Percentiles rank a stretch among this genome's conserved stretches.
Conservation (phyloP, 2,888 invertebrate species). For the Sphaerophoria taeniata region DNA sequence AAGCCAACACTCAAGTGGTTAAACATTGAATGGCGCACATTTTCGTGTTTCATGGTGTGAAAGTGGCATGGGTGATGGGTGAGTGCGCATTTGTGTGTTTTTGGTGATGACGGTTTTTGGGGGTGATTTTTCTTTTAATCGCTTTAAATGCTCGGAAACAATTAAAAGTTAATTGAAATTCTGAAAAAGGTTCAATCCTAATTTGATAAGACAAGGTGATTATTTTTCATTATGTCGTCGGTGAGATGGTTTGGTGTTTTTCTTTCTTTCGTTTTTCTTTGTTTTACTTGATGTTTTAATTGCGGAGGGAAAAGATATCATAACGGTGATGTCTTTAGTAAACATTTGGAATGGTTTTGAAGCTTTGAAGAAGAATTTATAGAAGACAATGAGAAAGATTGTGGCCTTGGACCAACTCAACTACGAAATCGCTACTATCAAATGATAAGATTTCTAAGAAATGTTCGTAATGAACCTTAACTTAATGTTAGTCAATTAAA, state of each 20-base stretch:
- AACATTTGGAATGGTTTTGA: too few relatives aligned
- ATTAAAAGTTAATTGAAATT: constrained; percentile 63
- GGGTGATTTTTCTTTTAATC: constrained; percentile 8
- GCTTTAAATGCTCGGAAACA: constrained; percentile 22
- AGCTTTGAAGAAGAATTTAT: too few relatives aligned
- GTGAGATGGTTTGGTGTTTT: not conserved
- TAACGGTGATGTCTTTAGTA: too few relatives aligned
- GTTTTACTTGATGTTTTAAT: not conserved
- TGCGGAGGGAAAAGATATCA: not conserved
- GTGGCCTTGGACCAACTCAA: too few relatives aligned
- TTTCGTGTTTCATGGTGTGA: not conserved
- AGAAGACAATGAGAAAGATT: too few relatives aligned
- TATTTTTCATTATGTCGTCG: constrained; percentile 51
- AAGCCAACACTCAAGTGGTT: too few relatives aligned
- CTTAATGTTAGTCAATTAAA: too few relatives aligned
- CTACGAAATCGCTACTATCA: too few relatives aligned
- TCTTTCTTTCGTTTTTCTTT: not conserved
- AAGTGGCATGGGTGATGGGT: not conserved
- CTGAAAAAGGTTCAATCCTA: constrained; percentile 62
- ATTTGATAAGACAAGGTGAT: constrained; percentile 68
- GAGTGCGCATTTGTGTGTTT: not conserved
- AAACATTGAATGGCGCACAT: not conserved
- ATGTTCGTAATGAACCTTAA: too few relatives aligned
- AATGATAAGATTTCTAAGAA: too few relatives aligned
- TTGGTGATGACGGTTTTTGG: constrained; percentile 10